Evolutionary conservation across 2,888 invertebrate genomes (phyloP).

Genomic region (Megalurothrips usitatus): DNA sequence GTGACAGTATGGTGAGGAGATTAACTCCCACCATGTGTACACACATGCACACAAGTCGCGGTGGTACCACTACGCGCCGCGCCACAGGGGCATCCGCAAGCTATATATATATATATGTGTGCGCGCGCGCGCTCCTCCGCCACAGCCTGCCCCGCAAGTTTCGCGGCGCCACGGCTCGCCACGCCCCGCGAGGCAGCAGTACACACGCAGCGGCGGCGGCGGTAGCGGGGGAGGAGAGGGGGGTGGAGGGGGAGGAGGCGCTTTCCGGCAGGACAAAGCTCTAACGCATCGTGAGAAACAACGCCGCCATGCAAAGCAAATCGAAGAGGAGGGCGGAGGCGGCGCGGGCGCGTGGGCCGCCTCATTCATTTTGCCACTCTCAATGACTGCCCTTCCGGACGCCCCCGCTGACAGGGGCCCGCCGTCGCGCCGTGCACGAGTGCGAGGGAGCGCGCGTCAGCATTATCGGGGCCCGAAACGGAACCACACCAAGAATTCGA

Average conservation of each 20-base stretch:
- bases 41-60: background rate
- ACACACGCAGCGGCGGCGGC: background rate
- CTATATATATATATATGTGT: no score
- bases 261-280: background rate
- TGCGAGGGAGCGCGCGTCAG: no score
- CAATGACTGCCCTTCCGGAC: no score
- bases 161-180: background rate
- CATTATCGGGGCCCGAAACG: no score
- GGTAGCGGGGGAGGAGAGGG: background rate
- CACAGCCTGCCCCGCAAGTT: conserved; percentile 15
- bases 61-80: conserved; percentile 1
- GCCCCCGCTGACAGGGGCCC: no score
- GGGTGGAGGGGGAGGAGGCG: background rate
- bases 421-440: no score
- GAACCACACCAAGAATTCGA: no score
- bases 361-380: no score
- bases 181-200: conserved; percentile 1
- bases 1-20: background rate
- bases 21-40: conserved; percentile 6
- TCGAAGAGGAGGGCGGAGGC: background rate
- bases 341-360: background rate
- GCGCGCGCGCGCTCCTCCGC: conserved; percentile 8
- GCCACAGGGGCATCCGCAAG: background rate
- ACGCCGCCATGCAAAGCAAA: background rate
- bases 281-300: background rate